Evolutionary conservation across 2,888 invertebrate genomes (phyloP), one percentile per base, ranked within the genome.

Genomic region (Orthosia gothica): DNA sequence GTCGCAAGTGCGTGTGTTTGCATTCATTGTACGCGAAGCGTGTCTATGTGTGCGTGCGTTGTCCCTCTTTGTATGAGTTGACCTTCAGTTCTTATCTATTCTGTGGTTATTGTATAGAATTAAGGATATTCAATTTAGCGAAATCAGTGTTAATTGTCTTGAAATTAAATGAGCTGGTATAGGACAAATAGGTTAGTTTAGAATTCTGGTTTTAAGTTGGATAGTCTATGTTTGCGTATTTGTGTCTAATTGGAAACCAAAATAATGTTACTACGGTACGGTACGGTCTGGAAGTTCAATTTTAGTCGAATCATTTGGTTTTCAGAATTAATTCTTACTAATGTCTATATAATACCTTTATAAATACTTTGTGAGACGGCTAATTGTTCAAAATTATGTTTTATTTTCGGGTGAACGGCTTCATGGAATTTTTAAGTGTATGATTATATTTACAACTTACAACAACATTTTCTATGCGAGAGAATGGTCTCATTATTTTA

Each of bases 81-180:
- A 54, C 23, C 49, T 74, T 61, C 50, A 65, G 15, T n/a, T 5
- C 0, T 7, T 26, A 18, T 26, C 1, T 65, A 16, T 55, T 65
- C 12, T 45, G 52, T 54, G 40, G 12, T 45, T 15, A 45, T 20
- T 2, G 2, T 16, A 3, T 64, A 54, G 16, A 67, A 76, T 76
- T 49, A 79, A 70, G 64, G 67, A 79, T 64, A 67, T 57, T 64
- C n/a, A 70, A 52, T 77, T 54, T 55, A 67, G 55, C 57, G 50
- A 67, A 73, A 77, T 73, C 20, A 40, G 58, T 11, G 76, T 40
- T 55, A 73, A 64, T 64, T 50, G 73, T 63, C 63, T 77, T 66
- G 16, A 57, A 77, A 73, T 16, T 45, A 61, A 71, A 79, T 65
- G 66, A 49, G 13, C 40, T 32, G 55, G 23, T 50, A 18, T n/a